Conservation (phyloP, 53 echinoderm and acorn worm species). For the Arbacia lixula region DNA sequence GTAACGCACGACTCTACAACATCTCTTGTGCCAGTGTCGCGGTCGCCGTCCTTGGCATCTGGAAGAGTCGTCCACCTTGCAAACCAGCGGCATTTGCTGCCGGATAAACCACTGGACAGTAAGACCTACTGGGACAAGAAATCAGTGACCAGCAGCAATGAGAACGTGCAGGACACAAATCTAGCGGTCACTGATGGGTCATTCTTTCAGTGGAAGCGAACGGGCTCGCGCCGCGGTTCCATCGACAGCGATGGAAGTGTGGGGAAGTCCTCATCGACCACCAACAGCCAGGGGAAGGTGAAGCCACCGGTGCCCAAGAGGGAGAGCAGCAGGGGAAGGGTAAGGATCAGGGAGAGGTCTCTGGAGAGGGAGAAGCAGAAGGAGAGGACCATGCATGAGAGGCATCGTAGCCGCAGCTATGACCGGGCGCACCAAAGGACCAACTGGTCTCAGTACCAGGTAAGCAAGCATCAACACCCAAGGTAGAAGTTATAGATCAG, state of each 20-base stretch:
- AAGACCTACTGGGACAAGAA: constrained; percentile 75
- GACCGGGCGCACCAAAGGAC: constrained; percentile 74
- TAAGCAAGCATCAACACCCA: too few relatives aligned
- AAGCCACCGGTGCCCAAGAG: constrained; percentile 68
- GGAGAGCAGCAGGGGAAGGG: constrained; percentile 61
- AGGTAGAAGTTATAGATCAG: too few relatives aligned
- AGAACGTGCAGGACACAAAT: background rate
- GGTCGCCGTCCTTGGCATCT: constrained; percentile 21
- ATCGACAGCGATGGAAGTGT: constrained; percentile 31
- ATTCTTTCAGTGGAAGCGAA: constrained; percentile 39
- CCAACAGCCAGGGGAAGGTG: constrained; percentile 17
- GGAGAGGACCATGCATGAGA: constrained; percentile 78
- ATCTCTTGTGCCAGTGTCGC: constrained; percentile 5
- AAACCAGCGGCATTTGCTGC: constrained; percentile 29
- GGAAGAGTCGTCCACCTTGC: constrained; percentile 28
- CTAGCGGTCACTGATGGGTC: constrained; percentile 20
- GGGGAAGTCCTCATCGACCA: background rate
- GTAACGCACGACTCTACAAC: constrained; percentile 8
- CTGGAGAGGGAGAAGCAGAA: constrained; percentile 88
- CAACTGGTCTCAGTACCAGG: constrained; percentile 50
- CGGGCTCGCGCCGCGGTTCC: constrained; percentile 41
- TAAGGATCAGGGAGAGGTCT: constrained; percentile 80
- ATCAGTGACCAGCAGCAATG: constrained; percentile 25
- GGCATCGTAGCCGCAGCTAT: constrained; percentile 85
- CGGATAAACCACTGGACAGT: constrained; percentile 54